Conservation (phyloP, 2,888 invertebrate genomes). For the Lordiphosa andalusiaca region DNA sequence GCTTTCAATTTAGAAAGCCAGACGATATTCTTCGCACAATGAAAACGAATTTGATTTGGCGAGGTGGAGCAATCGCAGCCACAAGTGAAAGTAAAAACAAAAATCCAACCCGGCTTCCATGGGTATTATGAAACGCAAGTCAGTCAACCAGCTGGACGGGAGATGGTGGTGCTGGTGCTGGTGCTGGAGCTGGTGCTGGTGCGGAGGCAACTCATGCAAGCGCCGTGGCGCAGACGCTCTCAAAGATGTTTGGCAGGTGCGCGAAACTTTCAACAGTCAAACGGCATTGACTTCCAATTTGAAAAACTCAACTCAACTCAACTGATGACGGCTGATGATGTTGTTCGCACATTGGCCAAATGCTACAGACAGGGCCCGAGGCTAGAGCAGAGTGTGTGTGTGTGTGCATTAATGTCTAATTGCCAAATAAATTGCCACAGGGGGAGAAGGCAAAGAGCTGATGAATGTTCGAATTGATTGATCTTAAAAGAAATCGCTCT, state of each 20-base stretch:
- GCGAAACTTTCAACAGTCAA: conserved; percentile 63
- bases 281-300: conserved; percentile 63
- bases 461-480: background rate
- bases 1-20: conserved; percentile 64
- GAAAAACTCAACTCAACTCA: conserved; percentile 31
- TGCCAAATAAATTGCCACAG: conserved; percentile 43
- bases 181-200: background rate
- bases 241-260: conserved; percentile 39
- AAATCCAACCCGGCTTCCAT: conserved; percentile 60
- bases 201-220: conserved; percentile 57
- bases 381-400: conserved; percentile 32
- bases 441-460: background rate
- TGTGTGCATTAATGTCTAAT: conserved; percentile 16
- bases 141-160: conserved; percentile 53
- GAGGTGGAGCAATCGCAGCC: conserved; percentile 39
- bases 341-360: conserved; percentile 61
- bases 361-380: conserved; percentile 19
- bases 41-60: conserved; percentile 57
- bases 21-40: conserved; percentile 35
- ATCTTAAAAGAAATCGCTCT: too few relatives aligned
- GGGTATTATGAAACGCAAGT: conserved; percentile 71
- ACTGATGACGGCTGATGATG: conserved; percentile 33
- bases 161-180: conserved; percentile 2
- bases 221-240: conserved; percentile 43
- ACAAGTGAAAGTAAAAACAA: conserved; percentile 64